phyloP scores from a whole-genome alignment of 2,888 invertebrate species.

The Nycteola revayana region DNA sequence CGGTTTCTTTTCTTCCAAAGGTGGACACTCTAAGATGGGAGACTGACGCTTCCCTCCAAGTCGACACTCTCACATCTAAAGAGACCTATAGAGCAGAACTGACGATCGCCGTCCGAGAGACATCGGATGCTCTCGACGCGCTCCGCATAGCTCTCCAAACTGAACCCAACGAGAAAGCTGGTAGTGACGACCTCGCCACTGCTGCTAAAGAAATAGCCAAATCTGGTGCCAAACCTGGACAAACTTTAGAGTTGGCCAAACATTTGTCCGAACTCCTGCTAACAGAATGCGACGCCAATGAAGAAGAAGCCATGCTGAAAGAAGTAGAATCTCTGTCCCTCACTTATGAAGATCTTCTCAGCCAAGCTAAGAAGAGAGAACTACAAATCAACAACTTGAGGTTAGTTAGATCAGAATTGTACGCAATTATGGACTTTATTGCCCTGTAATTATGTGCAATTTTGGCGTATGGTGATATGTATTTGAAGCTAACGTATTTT shows the following conservation, averaged over 20 bases:
- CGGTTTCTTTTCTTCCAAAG: conserved; percentile 63
- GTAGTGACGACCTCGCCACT: conserved; percentile 81
- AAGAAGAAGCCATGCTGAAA: conserved; percentile 84
- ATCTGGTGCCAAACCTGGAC: conserved; percentile 89
- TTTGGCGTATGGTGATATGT: conserved; percentile 27
- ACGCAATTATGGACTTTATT: conserved; percentile 18
- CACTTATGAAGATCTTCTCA: conserved; percentile 86
- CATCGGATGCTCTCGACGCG: conserved; percentile 84
- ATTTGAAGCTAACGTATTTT: conserved; percentile 27
- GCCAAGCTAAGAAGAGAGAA: conserved; percentile 88
- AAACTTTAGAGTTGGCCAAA: conserved; percentile 90
- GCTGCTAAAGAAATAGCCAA: conserved; percentile 88
- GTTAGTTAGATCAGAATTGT: conserved; percentile 68
- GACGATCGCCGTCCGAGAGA: conserved; percentile 87
- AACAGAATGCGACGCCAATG: conserved; percentile 87
- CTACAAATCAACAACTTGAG: conserved; percentile 89
- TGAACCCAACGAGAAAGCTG: conserved; percentile 71
- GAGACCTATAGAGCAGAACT: conserved; percentile 92
- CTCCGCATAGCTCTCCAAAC: conserved; percentile 80
- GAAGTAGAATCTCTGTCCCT: conserved; percentile 85
- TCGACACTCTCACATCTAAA: conserved; percentile 91
- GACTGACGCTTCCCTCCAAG: conserved; percentile 90
- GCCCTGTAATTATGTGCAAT: conserved; percentile 26
- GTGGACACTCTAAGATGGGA: conserved; percentile 90
- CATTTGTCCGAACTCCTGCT: conserved; percentile 89